Evolutionary conservation across 2,888 invertebrate genomes (phyloP).

Genomic region (Acrobeloides nanus): DNA sequence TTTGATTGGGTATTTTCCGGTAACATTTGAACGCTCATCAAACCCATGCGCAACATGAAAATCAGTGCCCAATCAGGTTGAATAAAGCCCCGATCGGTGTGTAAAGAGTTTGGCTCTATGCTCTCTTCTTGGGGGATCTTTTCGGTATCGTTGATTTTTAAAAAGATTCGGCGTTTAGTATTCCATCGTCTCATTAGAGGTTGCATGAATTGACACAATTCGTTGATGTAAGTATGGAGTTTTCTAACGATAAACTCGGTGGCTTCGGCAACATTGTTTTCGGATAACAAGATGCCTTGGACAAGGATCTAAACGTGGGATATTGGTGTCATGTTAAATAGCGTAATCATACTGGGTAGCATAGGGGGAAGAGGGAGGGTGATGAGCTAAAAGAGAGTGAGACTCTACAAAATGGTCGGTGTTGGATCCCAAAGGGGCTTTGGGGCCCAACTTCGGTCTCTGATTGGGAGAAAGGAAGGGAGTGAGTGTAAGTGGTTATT

Average conservation of each 20-base stretch:
- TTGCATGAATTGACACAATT: slow-evolving; percentile 32
- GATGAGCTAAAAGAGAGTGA: too few relatives aligned
- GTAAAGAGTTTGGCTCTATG: slow-evolving; percentile 3
- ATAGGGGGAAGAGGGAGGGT: too few relatives aligned
- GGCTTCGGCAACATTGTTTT: slow-evolving; percentile 62
- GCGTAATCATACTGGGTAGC: too few relatives aligned
- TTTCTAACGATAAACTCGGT: slow-evolving; percentile 62
- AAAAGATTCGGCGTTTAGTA: slow-evolving; percentile 8
- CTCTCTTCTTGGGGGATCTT: neutral
- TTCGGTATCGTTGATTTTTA: slow-evolving; percentile 2
- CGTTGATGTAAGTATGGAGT: slow-evolving; percentile 54
- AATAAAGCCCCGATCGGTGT: slow-evolving; percentile 18
- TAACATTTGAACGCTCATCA: slow-evolving; percentile 68
- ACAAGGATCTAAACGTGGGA: slow-evolving; percentile 31
- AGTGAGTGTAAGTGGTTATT: slow-evolving; percentile 1
- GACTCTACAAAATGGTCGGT: too few relatives aligned
- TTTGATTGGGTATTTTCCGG: slow-evolving; percentile 67
- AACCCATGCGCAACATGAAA: slow-evolving; percentile 70
- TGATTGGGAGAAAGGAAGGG: too few relatives aligned
- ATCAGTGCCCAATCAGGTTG: slow-evolving; percentile 58
- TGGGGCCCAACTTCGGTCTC: too few relatives aligned
- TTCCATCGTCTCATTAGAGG: slow-evolving; percentile 34
- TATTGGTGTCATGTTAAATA: too few relatives aligned
- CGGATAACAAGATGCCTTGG: slow-evolving; percentile 63
- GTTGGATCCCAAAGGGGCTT: too few relatives aligned